Evolutionary conservation across 2,113 vertebrate genomes (phyloP), one percentile per base, ranked within the genome.

Genomic region (Elgaria multicarinata): DNA sequence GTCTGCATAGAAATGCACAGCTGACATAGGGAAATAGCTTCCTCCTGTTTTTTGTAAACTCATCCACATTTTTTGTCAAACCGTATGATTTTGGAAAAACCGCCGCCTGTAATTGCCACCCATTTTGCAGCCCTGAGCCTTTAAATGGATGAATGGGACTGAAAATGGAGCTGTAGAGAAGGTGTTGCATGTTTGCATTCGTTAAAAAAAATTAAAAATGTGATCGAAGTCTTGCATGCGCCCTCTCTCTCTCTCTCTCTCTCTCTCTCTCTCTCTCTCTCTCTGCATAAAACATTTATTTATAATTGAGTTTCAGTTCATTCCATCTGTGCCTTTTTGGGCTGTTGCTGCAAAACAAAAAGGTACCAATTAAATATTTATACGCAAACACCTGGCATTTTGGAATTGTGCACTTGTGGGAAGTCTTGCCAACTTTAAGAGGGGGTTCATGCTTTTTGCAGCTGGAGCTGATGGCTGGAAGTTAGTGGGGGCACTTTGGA

Each of bases 311-410:
- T 92, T 90, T 95, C 91, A 83, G 92, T 87, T 91, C 5, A 58
- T 88, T 95, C 89, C 80, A 69, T 92, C 92, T 95, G 86, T 92
- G 87, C 58, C 91, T 92, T 90, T 93, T 89, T 58, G 46, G 86
- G 83, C 90, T 90, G 64, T 91, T 93, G 46, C 91, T 94, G 66
- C 81, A 92, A 91, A 94, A 92, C 79, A 91, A 87, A 89, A 94
- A 93, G n/a, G 2, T 92, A 93, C 88, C 44, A 79, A 82, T 94
- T 75, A 92, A 96, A 91, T 93, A 94, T 94, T 93, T 93, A 76
- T 93, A 72, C 82, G 2, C 31, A 22, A 90, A 69, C 93, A 93
- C 91, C 92, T 95, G 94, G 90, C 83, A 92, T 83, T 36, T 74
- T 90, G 86, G 86, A 46, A 67, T 89, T 85, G 72, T 71, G 66